Base-by-base conservation (phyloP, 2,888 invertebrate genomes). In the Tetragnatha montana region DNA sequence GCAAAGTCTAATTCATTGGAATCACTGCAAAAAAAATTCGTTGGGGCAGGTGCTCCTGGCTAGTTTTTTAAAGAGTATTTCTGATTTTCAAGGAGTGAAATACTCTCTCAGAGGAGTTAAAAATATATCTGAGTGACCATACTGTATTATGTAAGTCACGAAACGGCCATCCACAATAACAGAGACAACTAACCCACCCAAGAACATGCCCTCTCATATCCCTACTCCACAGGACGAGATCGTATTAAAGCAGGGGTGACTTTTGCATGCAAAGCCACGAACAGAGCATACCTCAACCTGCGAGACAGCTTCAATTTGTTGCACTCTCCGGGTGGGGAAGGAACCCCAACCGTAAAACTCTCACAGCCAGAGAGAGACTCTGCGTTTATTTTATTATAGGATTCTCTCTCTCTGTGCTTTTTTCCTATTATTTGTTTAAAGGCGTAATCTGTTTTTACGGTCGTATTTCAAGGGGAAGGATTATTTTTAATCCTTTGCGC, bases 291-390 rank as follows among this genome's bases (percentile, higher is more conserved):
- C 75, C 19, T 83, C 68, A 68, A 35, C 14, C n/a, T 21, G 6
- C 10, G 21, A 68, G 83, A 83, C 75, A 83, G 75, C 75, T 83
- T 83, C 83, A 83, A 83, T 83, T 83, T 83, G 83, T 81, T 81
- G 81, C 71, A n/a, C 68, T 35, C 10, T n/a, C 75, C 83, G 35
- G 50, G 14, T 17, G 22, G 50, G 73, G 83, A 68, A 47, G 47
- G 22, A n/a, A 17, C 75, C 49, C 12, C 60, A 83, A 60, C n/a
- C 74, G 74, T 75, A 75, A 75, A 83, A 83, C 60, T 83, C 75
- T 60, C 75, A n/a, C n/a, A n/a, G n/a, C n/a, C n/a, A n/a, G n/a
- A n/a, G n/a, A n/a, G n/a, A 12, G 75, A 83, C 51, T 83, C 75
- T n/a, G 68, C 83, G 83, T 68, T 75, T 60, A 68, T 83, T 83